Conservation (phyloP, 2,888 invertebrate species). For the Drosophila peninsularis region DNA sequence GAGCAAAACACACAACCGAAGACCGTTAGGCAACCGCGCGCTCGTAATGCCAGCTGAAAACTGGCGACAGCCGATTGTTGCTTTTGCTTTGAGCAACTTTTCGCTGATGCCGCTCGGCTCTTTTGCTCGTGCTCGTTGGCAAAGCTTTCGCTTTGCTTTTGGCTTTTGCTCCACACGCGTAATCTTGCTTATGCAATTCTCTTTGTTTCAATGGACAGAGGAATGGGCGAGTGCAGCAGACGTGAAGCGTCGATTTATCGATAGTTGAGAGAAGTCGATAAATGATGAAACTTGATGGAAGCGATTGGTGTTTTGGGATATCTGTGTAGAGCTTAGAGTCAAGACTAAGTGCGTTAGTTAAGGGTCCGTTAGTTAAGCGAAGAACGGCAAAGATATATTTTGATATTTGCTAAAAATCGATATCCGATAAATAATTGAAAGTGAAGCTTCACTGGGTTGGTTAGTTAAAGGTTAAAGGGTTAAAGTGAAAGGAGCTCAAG, state of each 20-base stretch:
- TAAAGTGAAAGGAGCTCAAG: too few species aligned
- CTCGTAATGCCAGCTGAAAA: slow-evolving; percentile 35
- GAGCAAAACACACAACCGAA: neutral
- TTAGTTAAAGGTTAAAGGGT: too few species aligned
- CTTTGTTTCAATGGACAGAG: neutral
- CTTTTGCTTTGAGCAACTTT: slow-evolving; percentile 27
- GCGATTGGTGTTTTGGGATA: neutral
- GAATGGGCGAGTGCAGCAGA: neutral
- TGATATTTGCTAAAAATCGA: neutral
- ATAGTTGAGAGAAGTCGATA: neutral
- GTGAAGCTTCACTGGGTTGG: neutral
- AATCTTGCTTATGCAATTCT: neutral
- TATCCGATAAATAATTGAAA: neutral
- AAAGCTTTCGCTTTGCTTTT: slow-evolving; percentile 22
- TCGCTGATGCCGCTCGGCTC: slow-evolving; percentile 29
- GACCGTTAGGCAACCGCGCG: slow-evolving; percentile 39
- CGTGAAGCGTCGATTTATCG: slow-evolving; percentile 12
- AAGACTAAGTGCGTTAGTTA: too few species aligned
- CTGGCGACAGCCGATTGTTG: slow-evolving; percentile 30
- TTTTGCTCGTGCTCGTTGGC: slow-evolving; percentile 25
- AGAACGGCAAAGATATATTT: neutral
- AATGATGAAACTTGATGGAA: neutral
- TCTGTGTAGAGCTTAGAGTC: neutral
- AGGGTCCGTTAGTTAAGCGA: neutral
- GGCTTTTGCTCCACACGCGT: neutral